Evolutionary conservation across 30 jellyfish, hydroid and myxozoan genomes (phyloP).

Genomic region (Mastigias papua): DNA sequence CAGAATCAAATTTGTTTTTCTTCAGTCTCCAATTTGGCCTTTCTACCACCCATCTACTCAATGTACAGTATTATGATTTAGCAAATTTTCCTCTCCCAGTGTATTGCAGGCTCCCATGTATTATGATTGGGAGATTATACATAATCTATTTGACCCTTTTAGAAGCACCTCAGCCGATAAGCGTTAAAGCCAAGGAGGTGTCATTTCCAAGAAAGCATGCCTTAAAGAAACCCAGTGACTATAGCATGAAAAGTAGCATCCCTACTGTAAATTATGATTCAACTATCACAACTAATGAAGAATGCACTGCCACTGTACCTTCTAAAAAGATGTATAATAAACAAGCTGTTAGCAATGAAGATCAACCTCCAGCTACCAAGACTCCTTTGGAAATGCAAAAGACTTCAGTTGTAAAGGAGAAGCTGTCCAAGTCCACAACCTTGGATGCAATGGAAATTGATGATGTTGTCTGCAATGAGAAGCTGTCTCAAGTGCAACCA

Average conservation of each 20-base stretch:
- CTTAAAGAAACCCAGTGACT: constrained; percentile 8
- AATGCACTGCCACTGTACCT: not conserved
- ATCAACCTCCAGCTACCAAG: not conserved
- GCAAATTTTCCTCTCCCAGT: too few relatives aligned
- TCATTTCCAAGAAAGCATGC: not conserved
- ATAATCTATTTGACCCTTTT: too few relatives aligned
- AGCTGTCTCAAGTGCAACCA: too few relatives aligned
- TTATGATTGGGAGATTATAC: too few relatives aligned
- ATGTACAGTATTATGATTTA: too few relatives aligned
- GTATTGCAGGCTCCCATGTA: too few relatives aligned
- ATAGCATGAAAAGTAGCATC: not conserved
- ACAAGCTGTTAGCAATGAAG: not conserved
- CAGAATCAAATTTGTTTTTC: too few relatives aligned
- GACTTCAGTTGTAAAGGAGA: not conserved
- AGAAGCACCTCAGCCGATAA: not conserved
- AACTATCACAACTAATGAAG: not conserved
- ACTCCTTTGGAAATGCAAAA: not conserved
- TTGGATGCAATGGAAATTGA: too few relatives aligned
- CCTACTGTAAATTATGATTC: not conserved
- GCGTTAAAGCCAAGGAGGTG: not conserved
- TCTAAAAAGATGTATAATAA: not conserved
- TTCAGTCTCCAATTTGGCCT: too few relatives aligned
- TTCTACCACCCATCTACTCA: too few relatives aligned
- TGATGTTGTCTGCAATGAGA: too few relatives aligned
- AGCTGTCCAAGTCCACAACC: not conserved